Base-by-base conservation (phyloP, 2,888 invertebrate species). In the Chouioia cunea region DNA sequence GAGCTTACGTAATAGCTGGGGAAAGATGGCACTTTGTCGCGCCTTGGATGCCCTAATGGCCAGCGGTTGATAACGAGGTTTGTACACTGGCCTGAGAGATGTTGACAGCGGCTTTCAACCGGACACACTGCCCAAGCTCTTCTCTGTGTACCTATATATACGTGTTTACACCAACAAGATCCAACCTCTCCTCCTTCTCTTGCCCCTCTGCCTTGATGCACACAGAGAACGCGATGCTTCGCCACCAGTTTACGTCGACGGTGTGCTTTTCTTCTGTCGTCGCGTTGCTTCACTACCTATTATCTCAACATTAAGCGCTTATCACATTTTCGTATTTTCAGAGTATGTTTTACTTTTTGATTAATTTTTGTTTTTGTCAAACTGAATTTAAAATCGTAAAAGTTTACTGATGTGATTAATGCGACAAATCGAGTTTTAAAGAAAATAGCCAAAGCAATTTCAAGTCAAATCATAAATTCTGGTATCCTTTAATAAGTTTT, bases 41-140 rank as follows among this genome's bases (percentile, higher is more conserved):
- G 58, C 71, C 71, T 74, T 74, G 71, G 71, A 56, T 57, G 58
- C 72, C 60, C 82, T 85, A 85, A 85, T 85, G 85, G 85, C 81
- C 83, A 80, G 85, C 79, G 85, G 85, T 85, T 85, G 84, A 82
- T 85, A 85, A 85, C 84, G 78, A 85, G 84, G 82, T 85, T 85
- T 84, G 78, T 80, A 76, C 76, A 77, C 80, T 36, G 78, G 83
- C 80, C 81, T 85, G 84, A 85, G 85, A 83, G 84, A 84, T 82
- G 84, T 83, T 84, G 85, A 85, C 85, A 85, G 84, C 82, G 83
- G 85, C 85, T 85, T 85, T 85, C 84, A 84, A 84, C 83, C 81
- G 36, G 36, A 36, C 36, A 73, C 66, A 20, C 50, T 12, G 18
- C n/a, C 16, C 50, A n/a, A n/a, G n/a, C 16, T 16, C 18, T 50